phyloP scores from a whole-genome alignment of 2,888 invertebrate species.

The Chrysina gloriosa region DNA sequence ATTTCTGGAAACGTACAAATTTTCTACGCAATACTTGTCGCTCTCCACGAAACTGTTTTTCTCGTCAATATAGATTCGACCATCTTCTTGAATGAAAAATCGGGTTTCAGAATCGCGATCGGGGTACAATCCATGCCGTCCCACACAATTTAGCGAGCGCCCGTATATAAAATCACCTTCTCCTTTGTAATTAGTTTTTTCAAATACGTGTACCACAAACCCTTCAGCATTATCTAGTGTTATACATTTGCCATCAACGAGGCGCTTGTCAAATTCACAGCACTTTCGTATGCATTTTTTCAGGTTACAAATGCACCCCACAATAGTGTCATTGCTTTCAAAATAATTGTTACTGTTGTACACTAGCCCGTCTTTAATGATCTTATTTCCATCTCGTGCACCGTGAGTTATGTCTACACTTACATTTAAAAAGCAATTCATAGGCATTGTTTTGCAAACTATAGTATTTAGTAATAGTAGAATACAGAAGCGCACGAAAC shows the following conservation, averaged over 20 bases:
- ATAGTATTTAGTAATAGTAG: neutral
- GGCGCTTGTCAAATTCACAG: neutral
- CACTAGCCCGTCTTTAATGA: conserved; percentile 6
- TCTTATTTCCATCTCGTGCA: neutral
- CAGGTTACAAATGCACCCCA: conserved; percentile 23
- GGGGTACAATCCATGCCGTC: neutral
- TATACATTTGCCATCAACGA: neutral
- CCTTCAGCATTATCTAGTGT: neutral
- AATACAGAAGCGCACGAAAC: neutral
- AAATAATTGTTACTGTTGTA: conserved; percentile 5
- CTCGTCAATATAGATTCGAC: neutral
- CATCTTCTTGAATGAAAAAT: conserved; percentile 17
- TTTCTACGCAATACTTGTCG: conserved; percentile 5
- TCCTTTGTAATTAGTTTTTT: neutral
- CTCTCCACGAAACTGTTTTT: neutral
- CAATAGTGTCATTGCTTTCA: neutral
- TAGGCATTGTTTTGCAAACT: neutral
- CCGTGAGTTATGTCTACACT: conserved; percentile 29
- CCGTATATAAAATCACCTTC: conserved; percentile 8
- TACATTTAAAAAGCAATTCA: conserved; percentile 2
- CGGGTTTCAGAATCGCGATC: neutral
- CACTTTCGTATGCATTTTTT: conserved; percentile 27
- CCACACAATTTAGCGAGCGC: neutral
- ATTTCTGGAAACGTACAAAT: neutral
- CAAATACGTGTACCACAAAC: conserved; percentile 6